These are phyloP conservation scores for Sus cebifrons DNA, from an alignment of 2,797 vertebrate genomes.

Conservation along the genomic window DNA sequence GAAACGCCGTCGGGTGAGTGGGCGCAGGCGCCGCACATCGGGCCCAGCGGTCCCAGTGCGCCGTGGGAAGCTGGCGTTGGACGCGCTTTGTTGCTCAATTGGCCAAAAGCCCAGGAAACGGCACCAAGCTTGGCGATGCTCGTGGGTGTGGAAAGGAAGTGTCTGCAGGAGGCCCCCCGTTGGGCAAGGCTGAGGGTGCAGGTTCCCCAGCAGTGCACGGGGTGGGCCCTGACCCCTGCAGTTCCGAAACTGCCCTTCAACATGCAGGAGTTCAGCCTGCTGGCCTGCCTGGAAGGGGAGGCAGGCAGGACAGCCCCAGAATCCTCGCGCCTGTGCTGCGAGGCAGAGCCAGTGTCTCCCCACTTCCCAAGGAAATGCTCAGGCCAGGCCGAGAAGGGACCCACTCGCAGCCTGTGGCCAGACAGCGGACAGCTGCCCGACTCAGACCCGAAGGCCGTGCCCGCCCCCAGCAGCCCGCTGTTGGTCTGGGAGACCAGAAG, in stretches of 20 bases:
- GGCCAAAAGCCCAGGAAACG: background rate
- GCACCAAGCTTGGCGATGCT: background rate
- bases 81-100: background rate
- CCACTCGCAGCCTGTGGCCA: background rate
- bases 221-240: background rate
- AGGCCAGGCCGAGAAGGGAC: background rate
- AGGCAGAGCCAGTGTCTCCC: background rate
- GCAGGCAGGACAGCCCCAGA: background rate
- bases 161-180: background rate
- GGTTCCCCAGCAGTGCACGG: too few species aligned
- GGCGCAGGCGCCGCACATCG: background rate
- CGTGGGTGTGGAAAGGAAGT: background rate
- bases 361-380: accelerated
- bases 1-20: accelerated
- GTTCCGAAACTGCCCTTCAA: background rate
- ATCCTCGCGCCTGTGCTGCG: accelerated
- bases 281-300: background rate
- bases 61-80: background rate
- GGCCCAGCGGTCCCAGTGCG: accelerated
- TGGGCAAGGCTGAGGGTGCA: background rate
- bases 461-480: too few species aligned
- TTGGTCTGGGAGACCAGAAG: background rate
- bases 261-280: background rate
- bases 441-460: background rate
- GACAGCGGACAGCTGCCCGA: accelerated